Evolutionary conservation across 2,888 invertebrate species (phyloP), one percentile per base, ranked within the genome.

Genomic region (Caenorhabditis becei): DNA sequence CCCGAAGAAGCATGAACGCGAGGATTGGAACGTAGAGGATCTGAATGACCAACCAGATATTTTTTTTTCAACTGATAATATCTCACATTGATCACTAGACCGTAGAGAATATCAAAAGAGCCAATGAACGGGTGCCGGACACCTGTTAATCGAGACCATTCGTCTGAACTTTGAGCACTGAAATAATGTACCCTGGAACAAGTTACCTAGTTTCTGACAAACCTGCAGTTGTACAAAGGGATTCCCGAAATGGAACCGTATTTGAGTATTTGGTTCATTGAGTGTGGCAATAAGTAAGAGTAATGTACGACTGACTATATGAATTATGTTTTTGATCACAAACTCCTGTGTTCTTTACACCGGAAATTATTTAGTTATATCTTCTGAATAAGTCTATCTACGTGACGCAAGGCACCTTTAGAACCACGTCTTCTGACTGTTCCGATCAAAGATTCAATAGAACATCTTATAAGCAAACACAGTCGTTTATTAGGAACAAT

Each of bases 21-120:
- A 74, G 10, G 14, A 65, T 66, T 0, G 74, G 74, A 0, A 51
- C 41, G 23, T 63, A 72, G 18, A 63, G 47, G n/a, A 72, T 56
- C 72, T 72, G 63, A 16, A 58, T 18, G 3, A 8, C n/a, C 4
- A 16, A 16, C 4, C 4, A 47, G 47, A 47, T 10, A 7, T 23
- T 23, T 16, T 26, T 5, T 23, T 54, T 18, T 23, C 14, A 58
- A n/a, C n/a, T n/a, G n/a, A n/a, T n/a, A n/a, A n/a, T n/a, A 26
- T 28, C 32, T 51, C 24, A 66, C 51, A 11, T 41, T 53, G 3
- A 66, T 51, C 1, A 53, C 35, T 3, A 66, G 18, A 10, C 66
- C 66, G 20, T 66, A 53, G 2, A 53, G 10, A 7, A 51, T 37
- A 20, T 41, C 49, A 11, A 66, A 66, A 2, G 53, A 35, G 11